These are phyloP conservation scores for Thaleichthys pacificus DNA, from an alignment of 2,797 vertebrate species.

Conservation along the genomic window DNA sequence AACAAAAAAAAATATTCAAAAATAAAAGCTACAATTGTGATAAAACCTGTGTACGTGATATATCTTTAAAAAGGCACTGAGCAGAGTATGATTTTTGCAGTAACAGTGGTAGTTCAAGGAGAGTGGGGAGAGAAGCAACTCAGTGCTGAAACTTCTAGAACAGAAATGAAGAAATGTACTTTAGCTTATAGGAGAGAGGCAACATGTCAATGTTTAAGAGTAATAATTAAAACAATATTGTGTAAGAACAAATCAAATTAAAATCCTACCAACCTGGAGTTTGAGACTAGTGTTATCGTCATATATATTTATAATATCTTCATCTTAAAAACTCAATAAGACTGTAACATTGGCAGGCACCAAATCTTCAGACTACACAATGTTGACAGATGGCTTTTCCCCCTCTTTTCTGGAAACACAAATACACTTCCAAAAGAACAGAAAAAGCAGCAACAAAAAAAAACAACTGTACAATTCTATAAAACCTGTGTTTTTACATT, in stretches of 20 bases:
- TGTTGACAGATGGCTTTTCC: constrained; percentile 68
- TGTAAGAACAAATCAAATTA: constrained; percentile 48
- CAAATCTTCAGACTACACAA: constrained; percentile 64
- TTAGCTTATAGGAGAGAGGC: constrained; percentile 46
- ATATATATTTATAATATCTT: constrained; percentile 72
- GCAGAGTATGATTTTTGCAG: constrained; percentile 39
- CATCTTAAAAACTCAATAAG: constrained; percentile 69
- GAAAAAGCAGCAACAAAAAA: constrained; percentile 59
- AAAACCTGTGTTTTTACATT: constrained; percentile 99
- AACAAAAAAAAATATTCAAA: constrained; percentile 30
- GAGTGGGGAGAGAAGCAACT: constrained; percentile 27
- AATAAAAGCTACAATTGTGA: constrained; percentile 52
- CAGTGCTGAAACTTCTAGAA: constrained; percentile 33
- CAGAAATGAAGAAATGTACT: constrained; percentile 37
- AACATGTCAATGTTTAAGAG: constrained; percentile 39
- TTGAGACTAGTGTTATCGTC: constrained; percentile 72
- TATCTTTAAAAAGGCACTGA: constrained; percentile 33
- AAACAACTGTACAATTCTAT: constrained; percentile 98
- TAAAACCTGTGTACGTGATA: constrained; percentile 45
- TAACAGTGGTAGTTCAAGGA: constrained; percentile 4
- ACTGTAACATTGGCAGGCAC: constrained; percentile 70
- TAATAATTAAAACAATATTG: constrained; percentile 40
- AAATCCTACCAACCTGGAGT: constrained; percentile 67
- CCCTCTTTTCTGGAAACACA: constrained; percentile 56
- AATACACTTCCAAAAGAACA: constrained; percentile 51